These are phyloP conservation scores for Muscicapa comitata DNA, from an alignment of 2,797 vertebrate species.

Conservation along the genomic window DNA sequence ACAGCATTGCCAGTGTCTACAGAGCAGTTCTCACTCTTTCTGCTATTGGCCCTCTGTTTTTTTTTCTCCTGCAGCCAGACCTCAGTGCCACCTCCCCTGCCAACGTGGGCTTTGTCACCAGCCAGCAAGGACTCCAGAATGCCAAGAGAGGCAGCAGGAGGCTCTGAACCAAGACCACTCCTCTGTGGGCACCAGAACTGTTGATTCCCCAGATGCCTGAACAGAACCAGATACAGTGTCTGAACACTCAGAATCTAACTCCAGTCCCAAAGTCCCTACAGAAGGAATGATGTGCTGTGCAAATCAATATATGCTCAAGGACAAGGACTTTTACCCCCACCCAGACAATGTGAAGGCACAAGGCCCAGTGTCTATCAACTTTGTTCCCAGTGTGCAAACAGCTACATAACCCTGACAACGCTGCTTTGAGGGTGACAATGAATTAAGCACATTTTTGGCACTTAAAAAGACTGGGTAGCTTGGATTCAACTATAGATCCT, in stretches of 20 bases:
- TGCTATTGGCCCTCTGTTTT: rapidly evolving
- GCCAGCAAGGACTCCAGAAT: background rate
- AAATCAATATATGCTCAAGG: background rate
- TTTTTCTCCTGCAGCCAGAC: background rate
- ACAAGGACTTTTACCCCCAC: background rate
- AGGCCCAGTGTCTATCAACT: background rate
- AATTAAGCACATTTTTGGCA: constrained; percentile 23
- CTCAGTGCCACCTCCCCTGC: background rate
- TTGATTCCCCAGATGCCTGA: background rate
- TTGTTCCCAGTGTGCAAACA: background rate
- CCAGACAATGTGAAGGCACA: background rate
- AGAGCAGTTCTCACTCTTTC: background rate
- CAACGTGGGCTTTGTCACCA: background rate
- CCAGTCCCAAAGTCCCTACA: background rate
- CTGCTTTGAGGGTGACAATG: background rate
- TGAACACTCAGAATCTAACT: background rate
- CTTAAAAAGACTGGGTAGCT: background rate
- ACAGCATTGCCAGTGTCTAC: background rate
- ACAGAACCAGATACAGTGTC: background rate
- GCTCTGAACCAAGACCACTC: background rate
- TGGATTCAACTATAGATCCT: background rate
- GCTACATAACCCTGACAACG: background rate
- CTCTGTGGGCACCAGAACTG: background rate
- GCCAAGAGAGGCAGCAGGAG: background rate
- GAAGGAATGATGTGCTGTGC: background rate